Evolutionary conservation across 2,113 vertebrate species (phyloP).

Genomic region (Alligator sinensis): DNA sequence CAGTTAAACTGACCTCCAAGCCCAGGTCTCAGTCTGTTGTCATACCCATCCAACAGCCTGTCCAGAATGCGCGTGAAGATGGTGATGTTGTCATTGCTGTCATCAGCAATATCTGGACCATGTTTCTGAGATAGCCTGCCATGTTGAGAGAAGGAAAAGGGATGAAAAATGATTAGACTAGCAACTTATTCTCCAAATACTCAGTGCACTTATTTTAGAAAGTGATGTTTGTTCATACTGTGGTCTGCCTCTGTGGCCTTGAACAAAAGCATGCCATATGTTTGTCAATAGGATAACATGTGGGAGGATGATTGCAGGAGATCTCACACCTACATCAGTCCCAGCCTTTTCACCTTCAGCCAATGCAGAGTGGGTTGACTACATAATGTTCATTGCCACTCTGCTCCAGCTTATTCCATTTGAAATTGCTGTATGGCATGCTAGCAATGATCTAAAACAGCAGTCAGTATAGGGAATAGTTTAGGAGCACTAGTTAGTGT

Average conservation of each 20-base stretch:
- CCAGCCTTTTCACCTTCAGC: not conserved
- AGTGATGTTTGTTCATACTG: fast-evolving
- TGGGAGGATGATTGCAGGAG: not conserved
- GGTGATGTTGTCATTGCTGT: constrained; percentile 97
- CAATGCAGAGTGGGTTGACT: fast-evolving
- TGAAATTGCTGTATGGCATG: not conserved
- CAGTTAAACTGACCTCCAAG: constrained; percentile 80
- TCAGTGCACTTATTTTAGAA: not conserved
- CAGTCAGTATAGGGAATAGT: fast-evolving
- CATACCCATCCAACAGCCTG: constrained; percentile 95
- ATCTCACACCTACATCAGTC: not conserved
- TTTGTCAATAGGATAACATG: not conserved
- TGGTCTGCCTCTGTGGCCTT: not conserved
- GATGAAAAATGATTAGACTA: not conserved
- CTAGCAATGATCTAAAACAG: not conserved
- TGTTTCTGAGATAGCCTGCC: constrained; percentile 84
- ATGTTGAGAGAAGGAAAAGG: fast-evolving
- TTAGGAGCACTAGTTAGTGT: not conserved
- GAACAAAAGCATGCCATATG: not conserved
- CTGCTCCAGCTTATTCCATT: not conserved
- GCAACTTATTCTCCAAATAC: not conserved
- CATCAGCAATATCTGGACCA: constrained; percentile 84
- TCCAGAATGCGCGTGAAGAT: constrained; percentile 97
- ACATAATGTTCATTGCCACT: fast-evolving
- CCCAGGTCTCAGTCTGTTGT: constrained; percentile 95